phyloP scores from a whole-genome alignment of 1,140 invertebrate genomes.

The Platorchestia sp. region DNA sequence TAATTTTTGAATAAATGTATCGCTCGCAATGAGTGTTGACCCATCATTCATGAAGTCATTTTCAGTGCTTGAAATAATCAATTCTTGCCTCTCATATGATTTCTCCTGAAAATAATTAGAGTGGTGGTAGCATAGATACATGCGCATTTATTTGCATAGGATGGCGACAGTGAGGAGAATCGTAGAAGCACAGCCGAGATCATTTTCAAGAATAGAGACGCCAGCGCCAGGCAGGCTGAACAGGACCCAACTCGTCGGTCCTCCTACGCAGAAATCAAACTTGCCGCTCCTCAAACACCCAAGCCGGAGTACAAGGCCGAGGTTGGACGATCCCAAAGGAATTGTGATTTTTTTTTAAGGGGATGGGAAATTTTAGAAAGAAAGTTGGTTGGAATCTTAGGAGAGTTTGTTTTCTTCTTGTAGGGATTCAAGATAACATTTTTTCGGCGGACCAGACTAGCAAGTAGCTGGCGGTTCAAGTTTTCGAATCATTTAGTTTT shows the following conservation, averaged over 20 bases:
- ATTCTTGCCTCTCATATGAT: not conserved
- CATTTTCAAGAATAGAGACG: not conserved
- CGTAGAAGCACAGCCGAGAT: not conserved
- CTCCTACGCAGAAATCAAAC: conserved; percentile 35
- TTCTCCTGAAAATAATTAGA: not conserved
- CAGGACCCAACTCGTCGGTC: not conserved
- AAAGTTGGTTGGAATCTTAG: no score
- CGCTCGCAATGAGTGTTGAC: not conserved
- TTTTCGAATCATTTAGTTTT: no score
- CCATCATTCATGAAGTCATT: not conserved
- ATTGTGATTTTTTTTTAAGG: not conserved
- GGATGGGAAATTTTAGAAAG: no score
- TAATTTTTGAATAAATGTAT: not conserved
- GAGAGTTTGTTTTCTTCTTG: no score
- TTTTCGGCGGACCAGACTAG: no score
- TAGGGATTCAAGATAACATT: no score
- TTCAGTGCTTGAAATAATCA: not conserved
- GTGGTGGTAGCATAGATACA: not conserved
- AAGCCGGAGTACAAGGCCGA: conserved; percentile 46
- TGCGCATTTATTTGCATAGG: conserved; percentile 30
- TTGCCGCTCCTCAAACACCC: not conserved
- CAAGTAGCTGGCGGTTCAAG: no score
- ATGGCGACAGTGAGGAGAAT: not conserved
- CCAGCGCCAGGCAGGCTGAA: not conserved
- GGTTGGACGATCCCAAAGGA: not conserved